Evolutionary conservation across 2,888 invertebrate species (phyloP).

Genomic region (Dicycla oo): DNA sequence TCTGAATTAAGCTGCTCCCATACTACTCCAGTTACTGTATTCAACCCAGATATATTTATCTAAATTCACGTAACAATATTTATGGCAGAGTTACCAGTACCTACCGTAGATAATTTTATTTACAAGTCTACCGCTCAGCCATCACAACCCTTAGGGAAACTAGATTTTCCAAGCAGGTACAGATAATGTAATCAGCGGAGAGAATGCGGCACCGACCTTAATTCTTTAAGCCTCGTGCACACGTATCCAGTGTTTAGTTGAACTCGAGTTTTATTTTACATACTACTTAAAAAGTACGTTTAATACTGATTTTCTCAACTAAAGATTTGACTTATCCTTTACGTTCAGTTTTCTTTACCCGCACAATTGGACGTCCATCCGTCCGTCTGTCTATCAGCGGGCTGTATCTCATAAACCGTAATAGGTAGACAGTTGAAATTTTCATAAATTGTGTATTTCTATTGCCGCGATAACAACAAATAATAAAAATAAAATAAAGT

Average conservation of each 20-base stretch:
- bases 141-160: conserved; percentile 29
- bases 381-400: too few species aligned
- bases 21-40: too few species aligned
- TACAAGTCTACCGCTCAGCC: background rate
- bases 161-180: conserved; percentile 27
- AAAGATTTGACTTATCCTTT: background rate
- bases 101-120: conserved; percentile 18
- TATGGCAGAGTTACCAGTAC: background rate
- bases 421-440: too few species aligned
- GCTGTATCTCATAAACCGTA: too few species aligned
- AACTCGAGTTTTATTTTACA: too few species aligned
- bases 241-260: background rate
- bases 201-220: background rate
- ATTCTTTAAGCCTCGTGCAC: background rate
- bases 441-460: too few species aligned
- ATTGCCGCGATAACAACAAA: too few species aligned
- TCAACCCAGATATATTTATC: background rate
- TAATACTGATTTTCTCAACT: background rate
- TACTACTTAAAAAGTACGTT: too few species aligned
- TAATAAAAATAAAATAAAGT: too few species aligned
- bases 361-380: too few species aligned
- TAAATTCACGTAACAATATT: background rate
- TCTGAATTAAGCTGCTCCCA: background rate
- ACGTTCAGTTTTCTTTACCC: background rate
- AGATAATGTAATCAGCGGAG: conserved; percentile 36